Base-by-base conservation (phyloP, 2,113 vertebrate genomes). In the Mystacornis crossleyi region DNA sequence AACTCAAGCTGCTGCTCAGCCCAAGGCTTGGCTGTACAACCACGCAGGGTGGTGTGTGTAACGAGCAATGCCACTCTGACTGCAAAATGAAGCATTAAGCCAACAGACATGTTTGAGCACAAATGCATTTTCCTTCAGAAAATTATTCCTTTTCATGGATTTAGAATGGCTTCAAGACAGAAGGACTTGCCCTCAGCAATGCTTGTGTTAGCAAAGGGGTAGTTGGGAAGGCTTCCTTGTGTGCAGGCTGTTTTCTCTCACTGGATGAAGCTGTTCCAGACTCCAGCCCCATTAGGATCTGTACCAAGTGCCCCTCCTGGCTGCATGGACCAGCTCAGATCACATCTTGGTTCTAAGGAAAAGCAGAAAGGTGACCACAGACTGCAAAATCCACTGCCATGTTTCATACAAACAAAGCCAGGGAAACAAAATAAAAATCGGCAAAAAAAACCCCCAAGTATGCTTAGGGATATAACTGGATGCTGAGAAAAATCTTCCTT, bases 51-150 rank as follows among this genome's bases (percentile, higher is more conserved):
- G 20, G 11, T 40, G 33, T 38, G 12, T 53, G 38, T 8, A 45
- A 40, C 40, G 40, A 71, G 43, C 80, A 69, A 3, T 18, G 43
- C 43, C 12, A 36, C 11, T n/a, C 31, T 34, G 33, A 48, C 36
- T 26, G 38, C 57, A 64, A 34, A 61, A 42, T 2, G 12, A 3
- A 58, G 51, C 74, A 26, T 40, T 61, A 34, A 57, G 34, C 26
- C 62, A 66, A 62, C 0, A 23, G 43, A 31, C 10, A 6, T 0
- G 0, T 34, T 16, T 47, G 75, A 67, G 43, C 5, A 4, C 48
- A 60, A 62, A 18, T 13, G 4, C 36, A 28, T 38, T 86, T 57
- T 80, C 34, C 50, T 60, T 38, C 7, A 55, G 18, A 55, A 83
- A 65, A 57, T 8, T 0, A n/a, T 1, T 65, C 3, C 3, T n/a